These are phyloP conservation scores for Phataginus tricuspis DNA, from an alignment of 2,797 vertebrate genomes.

Conservation along the genomic window DNA sequence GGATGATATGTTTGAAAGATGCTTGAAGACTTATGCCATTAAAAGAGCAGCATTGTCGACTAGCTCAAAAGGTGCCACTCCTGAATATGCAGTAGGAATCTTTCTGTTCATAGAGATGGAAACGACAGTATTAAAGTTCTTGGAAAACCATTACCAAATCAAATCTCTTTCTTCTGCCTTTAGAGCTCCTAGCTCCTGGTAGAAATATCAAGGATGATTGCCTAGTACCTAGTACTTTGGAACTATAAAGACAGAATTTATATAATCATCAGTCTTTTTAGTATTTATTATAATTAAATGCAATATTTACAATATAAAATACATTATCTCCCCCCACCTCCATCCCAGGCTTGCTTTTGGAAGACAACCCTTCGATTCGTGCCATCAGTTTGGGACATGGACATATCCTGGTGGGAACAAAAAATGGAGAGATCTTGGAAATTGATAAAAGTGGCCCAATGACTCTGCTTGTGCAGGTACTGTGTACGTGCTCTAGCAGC, in stretches of 20 bases:
- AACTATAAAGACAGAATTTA: neutral
- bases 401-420: conserved; percentile 96
- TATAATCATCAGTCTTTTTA: neutral
- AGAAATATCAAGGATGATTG: neutral
- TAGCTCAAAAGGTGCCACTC: conserved; percentile 93
- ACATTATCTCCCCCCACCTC: neutral
- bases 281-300: neutral
- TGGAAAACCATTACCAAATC: neutral
- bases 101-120: neutral
- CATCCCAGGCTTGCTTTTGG: conserved; percentile 92
- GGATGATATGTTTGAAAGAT: conserved; percentile 98
- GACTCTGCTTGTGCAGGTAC: conserved; percentile 94
- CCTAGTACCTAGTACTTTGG: conserved; percentile 7
- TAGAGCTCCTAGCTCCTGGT: neutral
- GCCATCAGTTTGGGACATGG: conserved; percentile 96
- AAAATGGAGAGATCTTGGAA: conserved; percentile 97
- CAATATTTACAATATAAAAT: neutral
- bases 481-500: neutral
- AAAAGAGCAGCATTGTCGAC: conserved; percentile 94
- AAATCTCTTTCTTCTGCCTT: neutral
- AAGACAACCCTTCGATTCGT: conserved; percentile 97
- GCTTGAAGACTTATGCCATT: conserved; percentile 97
- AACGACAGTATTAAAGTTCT: neutral
- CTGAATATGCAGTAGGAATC: neutral
- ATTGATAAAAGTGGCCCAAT: conserved; percentile 96